Conservation (phyloP, 1,140 invertebrate genomes). For the Branchinecta lindahli region DNA sequence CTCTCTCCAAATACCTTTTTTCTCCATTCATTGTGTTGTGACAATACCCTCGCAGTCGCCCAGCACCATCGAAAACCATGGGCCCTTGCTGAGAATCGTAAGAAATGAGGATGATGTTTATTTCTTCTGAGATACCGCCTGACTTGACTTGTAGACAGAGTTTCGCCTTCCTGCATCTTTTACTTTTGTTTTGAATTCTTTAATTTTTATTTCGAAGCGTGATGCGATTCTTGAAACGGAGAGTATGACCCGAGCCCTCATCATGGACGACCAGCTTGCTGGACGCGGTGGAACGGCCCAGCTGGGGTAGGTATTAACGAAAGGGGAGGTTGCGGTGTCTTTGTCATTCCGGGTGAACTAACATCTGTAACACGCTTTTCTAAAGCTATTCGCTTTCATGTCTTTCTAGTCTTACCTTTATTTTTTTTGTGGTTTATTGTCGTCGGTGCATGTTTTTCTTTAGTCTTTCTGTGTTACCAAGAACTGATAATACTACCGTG, state of each 20-base stretch:
- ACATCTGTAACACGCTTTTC: constrained; percentile 3
- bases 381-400: constrained; percentile 18
- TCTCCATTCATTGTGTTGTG: too few species aligned
- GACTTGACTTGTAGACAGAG: too few species aligned
- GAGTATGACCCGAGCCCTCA: constrained; percentile 76
- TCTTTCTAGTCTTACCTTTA: constrained; percentile 6
- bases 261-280: constrained; percentile 68
- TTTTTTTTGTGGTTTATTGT: constrained; percentile 16
- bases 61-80: too few species aligned
- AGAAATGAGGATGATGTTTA: too few species aligned
- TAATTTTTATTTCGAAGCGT: constrained; percentile 21
- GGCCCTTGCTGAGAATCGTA: too few species aligned
- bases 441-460: background rate
- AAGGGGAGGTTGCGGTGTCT: background rate
- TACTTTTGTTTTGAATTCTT: constrained; percentile 13
- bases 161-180: background rate
- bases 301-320: constrained; percentile 62
- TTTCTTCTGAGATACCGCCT: too few species aligned
- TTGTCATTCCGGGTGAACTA: background rate
- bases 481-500: background rate
- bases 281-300: constrained; percentile 62
- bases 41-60: too few species aligned
- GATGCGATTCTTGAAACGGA: constrained; percentile 36
- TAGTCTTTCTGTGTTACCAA: constrained; percentile 11
- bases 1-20: too few species aligned